Conservation (phyloP, 1,140 invertebrate species). For the Steinernema khuongi region DNA sequence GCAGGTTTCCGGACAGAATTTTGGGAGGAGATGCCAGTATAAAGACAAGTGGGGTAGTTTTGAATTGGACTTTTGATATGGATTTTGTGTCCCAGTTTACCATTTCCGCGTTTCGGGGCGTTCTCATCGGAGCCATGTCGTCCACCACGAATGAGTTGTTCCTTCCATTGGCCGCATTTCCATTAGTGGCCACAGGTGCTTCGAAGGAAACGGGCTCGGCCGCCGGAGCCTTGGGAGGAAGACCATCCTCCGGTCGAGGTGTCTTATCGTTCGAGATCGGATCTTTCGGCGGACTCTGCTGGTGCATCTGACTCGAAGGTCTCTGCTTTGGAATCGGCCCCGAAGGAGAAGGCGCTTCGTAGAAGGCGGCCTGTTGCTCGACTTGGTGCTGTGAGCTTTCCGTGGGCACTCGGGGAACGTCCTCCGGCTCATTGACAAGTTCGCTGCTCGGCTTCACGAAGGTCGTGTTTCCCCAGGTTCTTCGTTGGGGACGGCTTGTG, state of each 20-base stretch:
- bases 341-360: background rate
- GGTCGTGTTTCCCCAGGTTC: slow-evolving; percentile 48
- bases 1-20: too few relatives aligned
- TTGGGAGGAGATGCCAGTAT: too few relatives aligned
- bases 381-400: background rate
- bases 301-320: background rate
- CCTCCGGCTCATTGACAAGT: slow-evolving; percentile 40
- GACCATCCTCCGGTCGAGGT: background rate
- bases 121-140: background rate
- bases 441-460: slow-evolving; percentile 36
- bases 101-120: background rate
- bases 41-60: too few relatives aligned
- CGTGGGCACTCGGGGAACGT: slow-evolving; percentile 29
- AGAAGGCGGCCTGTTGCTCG: background rate
- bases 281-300: slow-evolving; percentile 7
- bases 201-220: background rate
- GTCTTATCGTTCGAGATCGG: background rate
- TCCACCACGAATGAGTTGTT: slow-evolving; percentile 5
- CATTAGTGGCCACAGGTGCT: background rate
- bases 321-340: background rate
- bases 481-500: slow-evolving; percentile 41
- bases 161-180: background rate
- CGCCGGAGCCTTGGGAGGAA: background rate
- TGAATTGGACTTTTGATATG: too few relatives aligned
- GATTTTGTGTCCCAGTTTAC: background rate